Evolutionary conservation across 1,140 invertebrate species (phyloP).

Genomic region (Drosophila nasuta): DNA sequence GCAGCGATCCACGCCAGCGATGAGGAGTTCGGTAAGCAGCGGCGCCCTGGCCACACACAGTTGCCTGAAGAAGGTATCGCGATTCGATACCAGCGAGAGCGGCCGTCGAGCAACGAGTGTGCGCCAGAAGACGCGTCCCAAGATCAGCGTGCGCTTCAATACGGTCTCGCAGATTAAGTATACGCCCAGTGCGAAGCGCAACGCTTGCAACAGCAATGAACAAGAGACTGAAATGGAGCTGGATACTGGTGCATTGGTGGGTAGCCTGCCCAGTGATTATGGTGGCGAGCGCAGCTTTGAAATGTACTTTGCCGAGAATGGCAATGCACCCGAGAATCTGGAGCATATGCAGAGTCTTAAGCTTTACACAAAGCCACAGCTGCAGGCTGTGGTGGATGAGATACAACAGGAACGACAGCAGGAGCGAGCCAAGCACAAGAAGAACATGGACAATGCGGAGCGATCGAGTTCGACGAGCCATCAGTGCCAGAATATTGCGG

Average conservation of each 20-base stretch:
- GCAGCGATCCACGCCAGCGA: conserved; percentile 53
- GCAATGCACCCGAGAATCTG: conserved; percentile 86
- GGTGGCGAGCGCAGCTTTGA: conserved; percentile 86
- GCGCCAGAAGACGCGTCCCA: conserved; percentile 67
- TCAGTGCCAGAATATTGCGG: conserved; percentile 86
- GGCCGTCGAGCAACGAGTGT: conserved; percentile 82
- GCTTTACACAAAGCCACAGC: conserved; percentile 85
- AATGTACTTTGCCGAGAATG: conserved; percentile 87
- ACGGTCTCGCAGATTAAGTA: conserved; percentile 85
- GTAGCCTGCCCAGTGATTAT: conserved; percentile 71
- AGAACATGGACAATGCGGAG: conserved; percentile 73
- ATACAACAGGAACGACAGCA: conserved; percentile 78
- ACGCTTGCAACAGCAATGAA: conserved; percentile 82
- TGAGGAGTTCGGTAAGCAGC: conserved; percentile 74
- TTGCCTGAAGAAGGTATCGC: conserved; percentile 79
- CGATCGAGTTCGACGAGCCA: conserved; percentile 68
- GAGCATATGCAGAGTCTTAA: conserved; percentile 86
- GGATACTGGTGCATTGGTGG: conserved; percentile 37
- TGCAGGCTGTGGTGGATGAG: conserved; percentile 76
- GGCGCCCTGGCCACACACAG: conserved; percentile 77
- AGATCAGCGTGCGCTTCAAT: conserved; percentile 85
- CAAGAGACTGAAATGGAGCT: conserved; percentile 44
- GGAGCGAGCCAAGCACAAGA: conserved; percentile 72
- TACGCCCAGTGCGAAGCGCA: conserved; percentile 73
- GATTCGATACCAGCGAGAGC: conserved; percentile 73